phyloP scores from a whole-genome alignment of 1,140 invertebrate species.

The Tetramorium simillimum region DNA sequence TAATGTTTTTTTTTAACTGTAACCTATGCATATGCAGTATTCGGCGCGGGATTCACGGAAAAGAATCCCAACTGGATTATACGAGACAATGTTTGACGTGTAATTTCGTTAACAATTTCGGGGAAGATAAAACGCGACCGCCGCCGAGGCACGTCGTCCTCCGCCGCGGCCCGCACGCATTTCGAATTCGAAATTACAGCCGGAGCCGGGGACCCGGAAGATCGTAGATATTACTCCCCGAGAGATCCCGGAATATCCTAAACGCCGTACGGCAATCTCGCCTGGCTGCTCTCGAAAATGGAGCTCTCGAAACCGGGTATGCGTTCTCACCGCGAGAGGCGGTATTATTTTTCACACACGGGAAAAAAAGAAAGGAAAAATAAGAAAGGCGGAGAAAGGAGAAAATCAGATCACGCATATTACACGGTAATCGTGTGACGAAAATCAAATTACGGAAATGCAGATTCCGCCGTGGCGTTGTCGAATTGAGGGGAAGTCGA shows the following conservation, averaged over 20 bases:
- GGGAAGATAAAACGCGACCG: constrained; percentile 7
- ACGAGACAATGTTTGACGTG: constrained; percentile 31
- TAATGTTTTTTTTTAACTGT: background rate
- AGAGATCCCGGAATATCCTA: constrained; percentile 52
- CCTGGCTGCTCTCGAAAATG: background rate
- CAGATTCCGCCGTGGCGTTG: background rate
- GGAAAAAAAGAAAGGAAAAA: background rate
- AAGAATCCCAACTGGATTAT: constrained; percentile 23
- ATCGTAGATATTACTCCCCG: constrained; percentile 66
- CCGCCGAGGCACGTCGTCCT: constrained; percentile 28
- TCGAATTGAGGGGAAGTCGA: background rate
- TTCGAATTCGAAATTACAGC: constrained; percentile 66
- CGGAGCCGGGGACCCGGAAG: constrained; percentile 64
- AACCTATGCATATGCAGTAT: background rate
- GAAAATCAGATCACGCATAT: background rate
- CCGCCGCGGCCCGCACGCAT: constrained; percentile 30
- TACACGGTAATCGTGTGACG: background rate
- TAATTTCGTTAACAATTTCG: constrained; percentile 54
- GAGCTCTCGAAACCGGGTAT: background rate
- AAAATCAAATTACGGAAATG: constrained; percentile 27
- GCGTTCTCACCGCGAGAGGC: background rate
- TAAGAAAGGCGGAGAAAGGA: background rate
- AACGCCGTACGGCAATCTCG: background rate
- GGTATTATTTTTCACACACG: background rate
- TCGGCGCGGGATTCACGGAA: background rate